Evolutionary conservation across 2,888 invertebrate species (phyloP).

Genomic region (Hyalella azteca): DNA sequence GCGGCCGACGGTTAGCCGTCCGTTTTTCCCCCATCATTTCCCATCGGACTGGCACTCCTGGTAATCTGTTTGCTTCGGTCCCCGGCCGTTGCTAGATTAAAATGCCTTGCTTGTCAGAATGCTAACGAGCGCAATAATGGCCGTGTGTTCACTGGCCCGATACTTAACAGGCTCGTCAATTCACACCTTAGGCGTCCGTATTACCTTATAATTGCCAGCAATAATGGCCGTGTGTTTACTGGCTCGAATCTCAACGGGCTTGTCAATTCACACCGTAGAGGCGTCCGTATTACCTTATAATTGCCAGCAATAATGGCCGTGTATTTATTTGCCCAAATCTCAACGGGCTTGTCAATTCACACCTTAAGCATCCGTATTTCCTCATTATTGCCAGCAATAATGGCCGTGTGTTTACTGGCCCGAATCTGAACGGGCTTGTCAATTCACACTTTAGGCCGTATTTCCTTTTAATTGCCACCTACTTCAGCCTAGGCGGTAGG

Average conservation of each 20-base stretch:
- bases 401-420: neutral
- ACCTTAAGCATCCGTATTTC: too few species aligned
- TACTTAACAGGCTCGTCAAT: neutral
- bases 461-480: too few species aligned
- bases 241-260: neutral
- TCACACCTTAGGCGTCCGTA: too few species aligned
- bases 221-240: neutral
- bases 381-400: too few species aligned
- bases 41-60: neutral
- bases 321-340: neutral
- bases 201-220: too few species aligned
- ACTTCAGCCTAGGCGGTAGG: too few species aligned
- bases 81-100: neutral
- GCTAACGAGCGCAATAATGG: slow-evolving; percentile 20
- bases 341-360: neutral
- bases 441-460: too few species aligned
- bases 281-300: too few species aligned
- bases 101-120: neutral
- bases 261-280: too few species aligned
- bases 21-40: too few species aligned
- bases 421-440: neutral
- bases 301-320: slow-evolving; percentile 1
- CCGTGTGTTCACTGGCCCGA: neutral
- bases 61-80: slow-evolving; percentile 24
- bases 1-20: too few species aligned